Base-by-base conservation (phyloP, 2,888 invertebrate species). In the Drosophila histrio region DNA sequence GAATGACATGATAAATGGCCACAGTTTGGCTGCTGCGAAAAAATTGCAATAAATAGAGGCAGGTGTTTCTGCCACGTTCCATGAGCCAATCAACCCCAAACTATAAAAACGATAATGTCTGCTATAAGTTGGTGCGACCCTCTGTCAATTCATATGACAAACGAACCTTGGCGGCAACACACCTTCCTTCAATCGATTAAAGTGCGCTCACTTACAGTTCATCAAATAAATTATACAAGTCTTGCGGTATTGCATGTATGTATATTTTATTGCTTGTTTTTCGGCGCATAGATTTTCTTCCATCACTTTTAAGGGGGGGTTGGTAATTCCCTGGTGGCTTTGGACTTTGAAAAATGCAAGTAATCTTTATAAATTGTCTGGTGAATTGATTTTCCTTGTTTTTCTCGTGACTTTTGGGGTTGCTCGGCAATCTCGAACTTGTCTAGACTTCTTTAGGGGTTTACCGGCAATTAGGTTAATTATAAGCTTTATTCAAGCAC, bases 61-160 rank as follows among this genome's bases (percentile, higher is more conserved):
- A 77, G 72, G 78, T 72, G 78, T 69, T 62, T 46, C 57, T 38
- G 58, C 65, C 83, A 87, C 87, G 85, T 82, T 87, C 53, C 67
- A 52, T 38, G 19, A 17, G 49, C 7, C 24, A 41, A 26, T 54
- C 52, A 50, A 19, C 36, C 63, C 39, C 47, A 30, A 30, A 41
- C 19, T 11, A 38, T 28, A 41, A 39, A 34, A 38, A 49, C 34
- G n/a, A 15, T 19, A 8, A 9, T 21, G 34, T 26, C 19, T 46
- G 36, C 3, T 13, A 56, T 30, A 39, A 60, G 53, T 61, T 53
- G 70, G 54, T 71, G 60, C 60, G 44, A 59, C 49, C 64, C 65
- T 68, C 54, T 70, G 71, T 44, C 72, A 63, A 66, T 72, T 61
- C 56, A 39, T 22, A 58, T 76, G 76, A 72, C 43, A 72, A 65